A percentile compares a stretch with the other conserved stretches of the same genome.
phyloP scores from a whole-genome alignment of 2,113 vertebrate species.

The Melanotaenia duboulayi region DNA sequence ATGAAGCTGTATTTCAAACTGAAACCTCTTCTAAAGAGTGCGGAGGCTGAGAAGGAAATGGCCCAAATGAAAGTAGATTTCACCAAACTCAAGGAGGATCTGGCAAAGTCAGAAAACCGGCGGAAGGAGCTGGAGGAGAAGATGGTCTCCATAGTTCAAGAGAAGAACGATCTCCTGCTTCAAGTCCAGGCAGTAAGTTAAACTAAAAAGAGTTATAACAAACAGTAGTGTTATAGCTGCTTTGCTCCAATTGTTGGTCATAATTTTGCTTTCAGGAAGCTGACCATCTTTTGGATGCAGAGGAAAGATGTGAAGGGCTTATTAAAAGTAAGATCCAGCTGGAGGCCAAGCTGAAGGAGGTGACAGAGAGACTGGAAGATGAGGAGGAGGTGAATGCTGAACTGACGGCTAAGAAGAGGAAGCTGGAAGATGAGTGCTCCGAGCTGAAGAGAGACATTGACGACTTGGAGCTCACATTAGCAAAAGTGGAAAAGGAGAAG shows the following conservation, averaged over 20 bases:
- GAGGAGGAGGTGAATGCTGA: conserved; percentile 81
- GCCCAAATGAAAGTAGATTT: conserved; percentile 76
- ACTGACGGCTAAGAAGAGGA: too few species aligned
- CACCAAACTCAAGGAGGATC: conserved; percentile 69
- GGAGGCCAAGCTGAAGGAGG: conserved; percentile 88
- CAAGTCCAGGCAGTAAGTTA: conserved; percentile 76
- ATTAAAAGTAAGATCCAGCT: conserved; percentile 74
- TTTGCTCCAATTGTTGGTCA: too few species aligned
- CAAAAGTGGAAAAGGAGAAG: conserved; percentile 89
- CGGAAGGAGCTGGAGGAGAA: conserved; percentile 89
- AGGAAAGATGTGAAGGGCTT: conserved; percentile 74
- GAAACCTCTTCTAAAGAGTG: conserved; percentile 82
- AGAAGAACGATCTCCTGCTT: conserved; percentile 79
- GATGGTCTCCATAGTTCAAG: conserved; percentile 87
- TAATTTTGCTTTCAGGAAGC: conserved; percentile 49
- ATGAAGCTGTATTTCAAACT: conserved; percentile 81
- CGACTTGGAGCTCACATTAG: conserved; percentile 48
- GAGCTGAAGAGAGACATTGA: too few species aligned
- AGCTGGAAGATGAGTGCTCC: too few species aligned
- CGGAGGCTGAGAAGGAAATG: conserved; percentile 77
- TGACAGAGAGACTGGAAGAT: conserved; percentile 86
- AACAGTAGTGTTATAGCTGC: too few species aligned
- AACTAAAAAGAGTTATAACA: neutral
- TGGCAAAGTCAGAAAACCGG: conserved; percentile 80
- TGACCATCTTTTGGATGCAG: conserved; percentile 73